These are phyloP conservation scores for Lathronympha strigana DNA, from an alignment of 2,888 invertebrate genomes.

Conservation along the genomic window DNA sequence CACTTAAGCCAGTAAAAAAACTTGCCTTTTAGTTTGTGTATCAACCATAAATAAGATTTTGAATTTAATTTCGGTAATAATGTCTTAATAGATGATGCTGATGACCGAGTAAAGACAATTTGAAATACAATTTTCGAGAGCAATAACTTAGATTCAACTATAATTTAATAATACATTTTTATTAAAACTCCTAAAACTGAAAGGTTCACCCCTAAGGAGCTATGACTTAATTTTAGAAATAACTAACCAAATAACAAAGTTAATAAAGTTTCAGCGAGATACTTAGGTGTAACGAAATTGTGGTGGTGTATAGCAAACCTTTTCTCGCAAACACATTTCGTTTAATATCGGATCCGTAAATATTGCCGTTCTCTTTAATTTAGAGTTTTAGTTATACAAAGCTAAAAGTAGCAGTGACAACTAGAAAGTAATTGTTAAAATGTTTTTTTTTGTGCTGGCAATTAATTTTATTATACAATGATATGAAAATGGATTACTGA, in stretches of 20 bases:
- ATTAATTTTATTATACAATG: too few species aligned
- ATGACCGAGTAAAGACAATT: too few species aligned
- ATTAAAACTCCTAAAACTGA: neutral
- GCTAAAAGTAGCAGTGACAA: neutral
- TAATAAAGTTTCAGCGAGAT: constrained; percentile 8
- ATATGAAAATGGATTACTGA: too few species aligned
- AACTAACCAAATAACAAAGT: constrained; percentile 19
- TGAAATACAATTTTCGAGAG: too few species aligned
- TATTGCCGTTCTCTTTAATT: constrained; percentile 10
- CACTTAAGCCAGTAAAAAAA: too few species aligned
- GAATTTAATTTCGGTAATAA: too few species aligned
- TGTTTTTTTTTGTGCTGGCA: too few species aligned
- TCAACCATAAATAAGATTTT: too few species aligned
- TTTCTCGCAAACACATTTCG: constrained; percentile 13
- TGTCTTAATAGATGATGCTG: too few species aligned
- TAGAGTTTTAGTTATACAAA: constrained; percentile 1
- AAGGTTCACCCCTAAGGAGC: neutral
- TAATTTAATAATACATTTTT: constrained; percentile 1
- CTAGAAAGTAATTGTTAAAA: neutral
- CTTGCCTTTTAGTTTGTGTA: too few species aligned
- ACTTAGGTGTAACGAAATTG: constrained; percentile 25
- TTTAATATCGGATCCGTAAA: constrained; percentile 2
- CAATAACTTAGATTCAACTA: too few species aligned
- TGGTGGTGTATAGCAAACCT: constrained; percentile 2
- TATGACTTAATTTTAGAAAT: neutral